Evolutionary conservation across 2,888 invertebrate species (phyloP), one percentile per base, ranked within the genome.

Genomic region (Toxonevra muliebris): DNA sequence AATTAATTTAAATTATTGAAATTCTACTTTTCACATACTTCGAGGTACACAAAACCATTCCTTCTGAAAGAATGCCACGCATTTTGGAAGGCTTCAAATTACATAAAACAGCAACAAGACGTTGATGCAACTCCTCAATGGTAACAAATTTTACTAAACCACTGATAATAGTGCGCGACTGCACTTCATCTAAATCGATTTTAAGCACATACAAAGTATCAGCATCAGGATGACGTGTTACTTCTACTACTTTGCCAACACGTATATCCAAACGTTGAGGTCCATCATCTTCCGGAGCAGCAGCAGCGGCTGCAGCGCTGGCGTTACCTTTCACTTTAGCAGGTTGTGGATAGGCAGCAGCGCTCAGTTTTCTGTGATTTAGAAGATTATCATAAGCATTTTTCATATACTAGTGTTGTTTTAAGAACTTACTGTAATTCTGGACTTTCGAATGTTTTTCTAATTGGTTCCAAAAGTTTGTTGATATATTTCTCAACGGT

Each of bases 61-160:
- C 97, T 82, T 92, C 91, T 0, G 97, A 97, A 76, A 93, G 91
- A 41, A 97, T 87, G 61, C 97, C 97, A 73, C 97, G 89, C 92
- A 98, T 94, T 88, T 97, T 98, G 13, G 96, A 96, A 48, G 98
- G 92, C 86, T 99, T 99, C 61, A 99, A 88, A 85, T 99, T 99
- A 77, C 97, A 97, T 61, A 99, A 86, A 3, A 98, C 94, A 5
- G 98, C 93, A 7, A 97, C 98, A 85, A 94, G 87, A 69, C 96
- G 89, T 78, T 96, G 89, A 79, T 92, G 88, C 92, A 98, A 94
- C 86, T 97, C 91, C 79, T 97, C 95, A 63, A 95, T 87, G 12
- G 96, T 92, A 17, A 97, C 92, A 86, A 90, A 95, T 80, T 95
- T 94, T 0, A 97, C 98, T 72, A 99, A 88, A 1, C 98, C 98